Base-by-base conservation (phyloP, 1,140 invertebrate species). In the Telenomus remus region DNA sequence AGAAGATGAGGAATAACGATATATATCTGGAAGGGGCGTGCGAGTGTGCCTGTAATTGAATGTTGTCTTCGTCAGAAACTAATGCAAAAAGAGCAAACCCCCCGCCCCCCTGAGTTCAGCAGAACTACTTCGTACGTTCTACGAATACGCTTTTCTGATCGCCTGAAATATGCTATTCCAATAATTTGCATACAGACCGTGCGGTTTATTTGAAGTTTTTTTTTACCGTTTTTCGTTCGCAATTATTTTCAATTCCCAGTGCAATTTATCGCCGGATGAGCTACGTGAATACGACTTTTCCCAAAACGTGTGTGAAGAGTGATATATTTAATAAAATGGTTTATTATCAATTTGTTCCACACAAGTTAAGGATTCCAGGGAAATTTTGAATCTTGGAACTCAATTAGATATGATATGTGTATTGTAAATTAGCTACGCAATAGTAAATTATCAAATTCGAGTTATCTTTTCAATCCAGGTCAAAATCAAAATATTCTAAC, bases 1-100 rank as follows among this genome's bases (percentile, higher is more conserved):
- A 48, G 42, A 61, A 69, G 57, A 77, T 73, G 74, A 71, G 57
- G 47, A 63, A 68, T 68, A 72, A 68, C 54, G 49, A 48, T 59
- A 47, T 65, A 66, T 49, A 42, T 65, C 44, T 27, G 19, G 19
- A 1, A 47, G 39, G 39, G 27, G 33, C 4, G 54, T 19, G 71
- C 43, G 35, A 12, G 60, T 35, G 33, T 19, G 48, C 54, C 34
- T 65, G 65, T 70, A 70, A 76, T 76, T 76, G 73, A 69, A 70
- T 65, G 55, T 56, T 57, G 59, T 60, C 49, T 65, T 65, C 43
- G 54, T 64, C 55, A 72, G 53, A 44, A 11, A 1, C 34, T 11
- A n/a, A 39, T 39, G n/a, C 9, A 39, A 39, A 39, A 39, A 39
- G n/a, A 12, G 10, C n/a, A 43, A 33, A 34, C 19, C 56, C 37